These are phyloP conservation scores for Halcyon smyrnensis DNA, from an alignment of 2,797 vertebrate species.

Conservation along the genomic window DNA sequence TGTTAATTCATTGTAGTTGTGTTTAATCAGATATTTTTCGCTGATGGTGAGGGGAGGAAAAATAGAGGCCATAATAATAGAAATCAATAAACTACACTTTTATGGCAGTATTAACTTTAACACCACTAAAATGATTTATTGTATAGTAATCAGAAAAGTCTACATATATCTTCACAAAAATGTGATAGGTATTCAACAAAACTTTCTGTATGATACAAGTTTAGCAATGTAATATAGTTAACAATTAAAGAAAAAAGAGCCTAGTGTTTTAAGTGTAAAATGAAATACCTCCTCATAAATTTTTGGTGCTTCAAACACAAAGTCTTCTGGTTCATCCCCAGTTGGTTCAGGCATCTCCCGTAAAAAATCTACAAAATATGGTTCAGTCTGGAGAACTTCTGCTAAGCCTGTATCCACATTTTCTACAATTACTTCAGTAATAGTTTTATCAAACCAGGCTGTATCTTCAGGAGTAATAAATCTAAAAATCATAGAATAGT, in stretches of 20 bases:
- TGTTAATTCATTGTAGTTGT: neutral
- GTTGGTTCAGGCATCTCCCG: constrained; percentile 78
- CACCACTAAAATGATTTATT: neutral
- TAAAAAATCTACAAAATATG: constrained; percentile 83
- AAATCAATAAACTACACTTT: neutral
- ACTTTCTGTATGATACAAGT: neutral
- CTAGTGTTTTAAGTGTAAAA: neutral
- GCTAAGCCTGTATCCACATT: constrained; percentile 10
- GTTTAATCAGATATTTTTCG: neutral
- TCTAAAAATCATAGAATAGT: constrained; percentile 51
- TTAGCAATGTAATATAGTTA: neutral
- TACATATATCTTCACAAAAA: neutral
- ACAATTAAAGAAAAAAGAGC: neutral
- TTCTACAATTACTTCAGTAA: constrained; percentile 71
- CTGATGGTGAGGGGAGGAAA: neutral
- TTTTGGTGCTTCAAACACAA: constrained; percentile 75
- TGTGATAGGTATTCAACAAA: neutral
- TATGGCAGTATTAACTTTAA: neutral
- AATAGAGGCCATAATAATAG: neutral
- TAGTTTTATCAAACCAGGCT: constrained; percentile 73
- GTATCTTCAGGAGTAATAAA: constrained; percentile 78
- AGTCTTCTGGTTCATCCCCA: constrained; percentile 79
- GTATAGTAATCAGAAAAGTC: neutral
- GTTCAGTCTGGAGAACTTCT: constrained; percentile 52
- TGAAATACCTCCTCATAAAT: constrained; percentile 80